Evolutionary conservation across 2,797 vertebrate genomes (phyloP), one percentile per base, ranked within the genome.

Genomic region (Sebastes trivittatus): DNA sequence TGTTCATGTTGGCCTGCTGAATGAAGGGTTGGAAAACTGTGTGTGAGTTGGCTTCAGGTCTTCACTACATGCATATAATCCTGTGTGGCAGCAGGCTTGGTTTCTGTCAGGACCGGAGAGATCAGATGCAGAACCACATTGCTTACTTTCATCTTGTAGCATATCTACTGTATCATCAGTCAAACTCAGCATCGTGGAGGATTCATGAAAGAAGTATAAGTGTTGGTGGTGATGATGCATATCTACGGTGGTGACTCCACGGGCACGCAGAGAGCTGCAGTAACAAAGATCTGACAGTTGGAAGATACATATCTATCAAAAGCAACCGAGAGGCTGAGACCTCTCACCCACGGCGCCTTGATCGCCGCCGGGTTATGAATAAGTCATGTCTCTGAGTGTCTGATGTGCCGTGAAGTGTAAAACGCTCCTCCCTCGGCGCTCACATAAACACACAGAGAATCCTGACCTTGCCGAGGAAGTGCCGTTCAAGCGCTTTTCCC

Each of bases 281-380:
- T 49, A 81, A 90, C 72, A 80, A 78, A 88, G 88, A 92, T 92
- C 88, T 81, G 81, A 78, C 72, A 32, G 61, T 80, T 46, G 74
- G 66, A 75, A 72, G 86, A 88, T 87, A 56, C 38, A 55, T 62
- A 83, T 90, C 87, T 88, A 81, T 83, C 59, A 42, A 81, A 88
- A 85, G 73, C 67, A 84, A 61, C 49, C n/a, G 85, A 76, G 78
- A 84, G 81, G 56, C 59, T 49, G 74, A 73, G 75, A 76, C 61
- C 83, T 86, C 71, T 86, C 75, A 61, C 71, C 77, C 78, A 65
- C 63, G 20, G 70, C 1, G 68, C 61, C 87, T 71, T 46, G 62
- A 82, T 82, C 30, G 3, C 14, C 1, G 13, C 34, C 18, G 13
- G 7, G 63, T 70, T 71, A 86, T 86, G 79, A 87, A 92, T 86